Evolutionary conservation across 2,888 invertebrate species (phyloP).

Genomic region (Sphaeridia pumilis): DNA sequence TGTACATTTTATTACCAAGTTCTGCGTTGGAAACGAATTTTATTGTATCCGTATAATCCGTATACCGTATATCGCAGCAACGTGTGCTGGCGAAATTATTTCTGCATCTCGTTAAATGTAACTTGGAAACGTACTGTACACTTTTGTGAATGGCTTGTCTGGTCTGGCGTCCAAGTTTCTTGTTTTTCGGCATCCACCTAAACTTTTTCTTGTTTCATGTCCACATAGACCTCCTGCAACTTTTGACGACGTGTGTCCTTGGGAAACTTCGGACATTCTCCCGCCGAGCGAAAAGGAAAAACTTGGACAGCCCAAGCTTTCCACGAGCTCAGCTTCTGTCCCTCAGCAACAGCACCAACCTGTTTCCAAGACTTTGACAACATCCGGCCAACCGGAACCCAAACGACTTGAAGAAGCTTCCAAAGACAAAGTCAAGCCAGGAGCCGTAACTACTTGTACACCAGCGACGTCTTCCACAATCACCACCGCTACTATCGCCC

Average conservation of each 20-base stretch:
- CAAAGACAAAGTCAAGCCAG: background rate
- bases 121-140: background rate
- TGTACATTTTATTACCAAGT: too few species aligned
- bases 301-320: background rate
- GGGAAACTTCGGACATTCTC: conserved; percentile 34
- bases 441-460: background rate
- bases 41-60: too few species aligned
- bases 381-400: too few species aligned
- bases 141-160: background rate
- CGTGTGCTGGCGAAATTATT: too few species aligned
- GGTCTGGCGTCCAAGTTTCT: too few species aligned
- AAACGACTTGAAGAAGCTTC: too few species aligned
- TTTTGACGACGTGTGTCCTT: conserved; percentile 35
- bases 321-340: background rate
- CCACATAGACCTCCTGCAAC: too few species aligned
- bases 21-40: too few species aligned
- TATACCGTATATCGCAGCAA: too few species aligned
- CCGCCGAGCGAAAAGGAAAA: conserved; percentile 20
- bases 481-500: background rate
- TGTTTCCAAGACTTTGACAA: too few species aligned
- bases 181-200: too few species aligned
- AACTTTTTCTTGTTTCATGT: too few species aligned
- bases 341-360: background rate
- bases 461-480: background rate
- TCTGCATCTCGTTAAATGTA: background rate